Conservation (phyloP, 2,888 invertebrate genomes). For the Tipula vernalis region DNA sequence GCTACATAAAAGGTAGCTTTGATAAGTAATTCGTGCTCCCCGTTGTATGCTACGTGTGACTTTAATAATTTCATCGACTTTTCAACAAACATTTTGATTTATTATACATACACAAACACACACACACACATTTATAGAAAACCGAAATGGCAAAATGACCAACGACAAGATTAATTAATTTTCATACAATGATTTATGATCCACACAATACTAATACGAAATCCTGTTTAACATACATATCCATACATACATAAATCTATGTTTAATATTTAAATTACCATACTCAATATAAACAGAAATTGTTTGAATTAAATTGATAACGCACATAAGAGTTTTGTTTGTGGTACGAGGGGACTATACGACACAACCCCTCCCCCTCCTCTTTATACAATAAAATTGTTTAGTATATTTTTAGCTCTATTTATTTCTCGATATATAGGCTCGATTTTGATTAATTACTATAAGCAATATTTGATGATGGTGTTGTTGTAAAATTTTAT, state of each 20-base stretch:
- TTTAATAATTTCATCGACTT: not conserved
- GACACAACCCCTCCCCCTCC: too few relatives aligned
- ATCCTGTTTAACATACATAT: not conserved
- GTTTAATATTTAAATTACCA: not conserved
- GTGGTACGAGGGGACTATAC: too few relatives aligned
- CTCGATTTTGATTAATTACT: too few relatives aligned
- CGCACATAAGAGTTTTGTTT: too few relatives aligned
- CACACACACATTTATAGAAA: not conserved
- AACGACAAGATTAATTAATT: not conserved
- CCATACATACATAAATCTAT: not conserved
- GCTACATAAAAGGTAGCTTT: not conserved
- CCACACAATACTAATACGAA: not conserved
- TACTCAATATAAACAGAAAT: too few relatives aligned
- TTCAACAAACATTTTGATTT: not conserved
- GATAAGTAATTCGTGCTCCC: not conserved
- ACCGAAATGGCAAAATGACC: not conserved
- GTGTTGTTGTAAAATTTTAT: too few relatives aligned
- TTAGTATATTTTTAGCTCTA: too few relatives aligned
- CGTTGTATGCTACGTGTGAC: not conserved
- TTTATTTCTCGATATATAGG: too few relatives aligned
- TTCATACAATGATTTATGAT: not conserved
- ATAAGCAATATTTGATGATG: too few relatives aligned
- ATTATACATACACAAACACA: not conserved
- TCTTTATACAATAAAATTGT: too few relatives aligned
- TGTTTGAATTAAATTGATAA: too few relatives aligned